Percentiles rank a stretch among this genome's conserved stretches.
These are phyloP conservation scores for Hydractinia symbiolongicarpus DNA, from an alignment of 30 jellyfish, hydroid and myxozoan species.

Conservation along the genomic window DNA sequence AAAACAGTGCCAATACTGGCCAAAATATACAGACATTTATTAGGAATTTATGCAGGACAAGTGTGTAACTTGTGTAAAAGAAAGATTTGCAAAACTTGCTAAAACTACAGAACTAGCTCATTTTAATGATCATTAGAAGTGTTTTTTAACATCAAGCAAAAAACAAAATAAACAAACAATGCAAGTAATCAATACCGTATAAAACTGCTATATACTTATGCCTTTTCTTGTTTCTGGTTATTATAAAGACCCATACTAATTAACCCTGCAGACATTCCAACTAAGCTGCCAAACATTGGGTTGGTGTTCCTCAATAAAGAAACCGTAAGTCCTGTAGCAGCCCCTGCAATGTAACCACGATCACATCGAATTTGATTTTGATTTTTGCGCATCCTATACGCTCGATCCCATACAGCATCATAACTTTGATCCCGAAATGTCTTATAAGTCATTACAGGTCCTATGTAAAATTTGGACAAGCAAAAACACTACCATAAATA, in stretches of 20 bases:
- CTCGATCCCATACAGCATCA: conserved; percentile 53
- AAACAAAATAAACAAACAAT: too few species aligned
- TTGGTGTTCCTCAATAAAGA: neutral
- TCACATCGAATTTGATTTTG: conserved; percentile 40
- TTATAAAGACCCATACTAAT: conserved; percentile 18
- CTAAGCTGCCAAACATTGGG: conserved; percentile 19
- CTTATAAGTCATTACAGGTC: conserved; percentile 46
- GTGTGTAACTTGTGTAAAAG: too few species aligned
- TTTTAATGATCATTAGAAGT: too few species aligned
- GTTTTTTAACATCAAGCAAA: too few species aligned
- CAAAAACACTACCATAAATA: neutral
- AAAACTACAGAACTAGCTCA: too few species aligned
- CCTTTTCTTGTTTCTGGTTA: neutral
- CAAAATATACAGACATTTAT: too few species aligned
- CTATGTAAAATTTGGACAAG: neutral
- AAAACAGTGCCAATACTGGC: too few species aligned
- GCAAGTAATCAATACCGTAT: too few species aligned
- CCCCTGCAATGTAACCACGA: conserved; percentile 27
- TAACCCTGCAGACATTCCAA: conserved; percentile 21
- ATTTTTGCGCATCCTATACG: conserved; percentile 60
- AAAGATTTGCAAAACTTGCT: too few species aligned
- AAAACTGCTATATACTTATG: too few species aligned
- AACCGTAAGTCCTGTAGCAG: conserved; percentile 9
- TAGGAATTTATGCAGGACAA: too few species aligned
- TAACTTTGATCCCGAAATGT: conserved; percentile 37